Conservation (phyloP, 2,113 vertebrate genomes). For the Lethenteron camtschaticum region DNA sequence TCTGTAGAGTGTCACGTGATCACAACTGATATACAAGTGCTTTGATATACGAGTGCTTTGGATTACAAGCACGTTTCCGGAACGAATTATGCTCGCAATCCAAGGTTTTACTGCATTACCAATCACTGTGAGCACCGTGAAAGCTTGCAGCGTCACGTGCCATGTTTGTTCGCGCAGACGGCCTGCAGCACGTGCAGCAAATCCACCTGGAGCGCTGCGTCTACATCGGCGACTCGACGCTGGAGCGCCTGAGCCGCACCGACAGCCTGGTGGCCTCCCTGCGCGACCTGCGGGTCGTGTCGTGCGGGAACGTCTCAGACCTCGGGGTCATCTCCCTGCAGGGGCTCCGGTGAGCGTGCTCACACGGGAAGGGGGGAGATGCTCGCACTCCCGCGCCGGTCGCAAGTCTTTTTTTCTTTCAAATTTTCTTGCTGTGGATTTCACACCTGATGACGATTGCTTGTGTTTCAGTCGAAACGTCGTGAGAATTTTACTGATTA, state of each 20-base stretch:
- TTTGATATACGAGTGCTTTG: neutral
- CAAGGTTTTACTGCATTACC: neutral
- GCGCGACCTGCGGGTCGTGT: constrained; percentile 42
- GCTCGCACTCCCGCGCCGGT: neutral
- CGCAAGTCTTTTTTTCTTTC: neutral
- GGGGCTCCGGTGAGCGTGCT: constrained; percentile 32
- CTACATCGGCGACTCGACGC: constrained; percentile 61
- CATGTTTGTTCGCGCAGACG: constrained; percentile 28
- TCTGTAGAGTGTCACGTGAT: neutral
- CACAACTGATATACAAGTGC: neutral
- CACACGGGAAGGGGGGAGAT: neutral
- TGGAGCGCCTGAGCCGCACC: constrained; percentile 45
- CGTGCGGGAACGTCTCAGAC: constrained; percentile 73
- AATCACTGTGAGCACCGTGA: no score
- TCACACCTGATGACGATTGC: neutral
- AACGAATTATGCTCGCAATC: neutral
- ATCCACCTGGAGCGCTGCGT: constrained; percentile 56
- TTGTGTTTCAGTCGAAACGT: neutral
- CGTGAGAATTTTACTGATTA: fast-evolving
- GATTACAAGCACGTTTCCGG: neutral
- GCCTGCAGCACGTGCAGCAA: constrained; percentile 48
- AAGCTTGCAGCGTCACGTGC: no score
- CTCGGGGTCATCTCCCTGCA: constrained; percentile 48
- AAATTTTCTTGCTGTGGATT: neutral
- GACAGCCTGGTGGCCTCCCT: constrained; percentile 46